Base-by-base conservation (phyloP, 2,888 invertebrate genomes). In the Scrobipalpa costella region DNA sequence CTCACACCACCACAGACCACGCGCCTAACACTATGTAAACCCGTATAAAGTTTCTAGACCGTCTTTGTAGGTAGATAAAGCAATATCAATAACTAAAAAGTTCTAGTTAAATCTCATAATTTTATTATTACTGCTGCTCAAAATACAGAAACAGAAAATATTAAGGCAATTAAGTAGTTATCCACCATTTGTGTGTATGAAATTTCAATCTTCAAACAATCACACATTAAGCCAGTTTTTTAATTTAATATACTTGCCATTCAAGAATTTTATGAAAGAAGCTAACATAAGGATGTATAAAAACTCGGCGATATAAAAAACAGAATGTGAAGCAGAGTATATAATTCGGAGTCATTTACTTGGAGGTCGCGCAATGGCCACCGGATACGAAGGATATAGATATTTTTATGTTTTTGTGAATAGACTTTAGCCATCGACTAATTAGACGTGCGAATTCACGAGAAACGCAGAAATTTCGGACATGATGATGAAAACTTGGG, bases 341-440 rank as follows among this genome's bases (percentile, higher is more conserved):
- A 44, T 44, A n/a, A 62, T 73, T 71, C 73, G 67, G 60, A 76
- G 73, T 69, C 64, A 73, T 76, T 78, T 66, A 73, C 68, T 77
- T 73, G 74, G 80, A 79, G 82, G 80, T 73, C 77, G 81, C 73
- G 40, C 79, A 76, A 77, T 76, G 76, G 65, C 69, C 77, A 75
- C 79, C 75, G 83, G 82, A 83, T 79, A 74, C 73, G 58, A 68
- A 72, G 64, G 71, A 72, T 68, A 73, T 76, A 74, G 76, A 72
- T 70, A 75, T 76, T 52, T 57, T 47, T 47, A 76, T 72, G 77
- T 78, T 74, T 73, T 71, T 71, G 71, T 74, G 72, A 77, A n/a
- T 73, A 75, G 66, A 63, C 70, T 73, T 72, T 63, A 47, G 59
- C 59, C 55, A 47, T 60, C 59, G 63, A 67, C 67, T 68, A 69